Evolutionary conservation across 2,113 vertebrate genomes (phyloP).

Genomic region (Nematolebias whitei): DNA sequence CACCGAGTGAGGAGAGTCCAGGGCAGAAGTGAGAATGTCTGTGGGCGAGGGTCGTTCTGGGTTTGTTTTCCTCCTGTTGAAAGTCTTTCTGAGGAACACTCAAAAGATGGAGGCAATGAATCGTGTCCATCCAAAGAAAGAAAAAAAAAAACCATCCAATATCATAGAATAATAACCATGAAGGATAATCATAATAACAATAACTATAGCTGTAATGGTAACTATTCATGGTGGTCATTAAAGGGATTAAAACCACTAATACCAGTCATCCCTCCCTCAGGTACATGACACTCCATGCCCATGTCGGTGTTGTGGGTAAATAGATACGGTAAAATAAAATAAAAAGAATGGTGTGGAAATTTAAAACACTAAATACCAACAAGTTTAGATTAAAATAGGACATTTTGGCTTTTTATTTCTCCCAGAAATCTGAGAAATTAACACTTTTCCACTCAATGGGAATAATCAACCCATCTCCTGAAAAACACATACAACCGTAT

Average conservation of each 20-base stretch:
- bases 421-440: slow-evolving; percentile 76
- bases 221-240: slow-evolving; percentile 66
- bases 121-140: slow-evolving; percentile 66
- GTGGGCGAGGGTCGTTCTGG: slow-evolving; percentile 1
- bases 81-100: slow-evolving; percentile 62
- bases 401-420: slow-evolving; percentile 74
- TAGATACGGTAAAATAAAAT: slow-evolving; percentile 62
- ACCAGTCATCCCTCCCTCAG: slow-evolving; percentile 54
- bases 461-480: slow-evolving; percentile 54
- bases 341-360: slow-evolving; percentile 24
- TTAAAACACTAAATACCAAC: slow-evolving; percentile 67
- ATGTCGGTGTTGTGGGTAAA: slow-evolving; percentile 55
- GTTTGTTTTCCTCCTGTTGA: slow-evolving; percentile 1
- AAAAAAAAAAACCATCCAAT: slow-evolving; percentile 71
- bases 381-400: slow-evolving; percentile 61
- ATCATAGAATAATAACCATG: slow-evolving; percentile 70
- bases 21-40: slow-evolving; percentile 28
- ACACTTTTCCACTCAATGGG: slow-evolving; percentile 72
- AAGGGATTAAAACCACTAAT: slow-evolving; percentile 63
- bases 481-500: slow-evolving; percentile 41
- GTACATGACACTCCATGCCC: slow-evolving; percentile 57
- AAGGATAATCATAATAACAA: slow-evolving; percentile 73
- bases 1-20: slow-evolving; percentile 55
- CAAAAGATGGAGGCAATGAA: slow-evolving; percentile 58
- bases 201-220: slow-evolving; percentile 75